Base-by-base conservation (phyloP, 1,140 invertebrate genomes). In the Tetragnatha versicolor region DNA sequence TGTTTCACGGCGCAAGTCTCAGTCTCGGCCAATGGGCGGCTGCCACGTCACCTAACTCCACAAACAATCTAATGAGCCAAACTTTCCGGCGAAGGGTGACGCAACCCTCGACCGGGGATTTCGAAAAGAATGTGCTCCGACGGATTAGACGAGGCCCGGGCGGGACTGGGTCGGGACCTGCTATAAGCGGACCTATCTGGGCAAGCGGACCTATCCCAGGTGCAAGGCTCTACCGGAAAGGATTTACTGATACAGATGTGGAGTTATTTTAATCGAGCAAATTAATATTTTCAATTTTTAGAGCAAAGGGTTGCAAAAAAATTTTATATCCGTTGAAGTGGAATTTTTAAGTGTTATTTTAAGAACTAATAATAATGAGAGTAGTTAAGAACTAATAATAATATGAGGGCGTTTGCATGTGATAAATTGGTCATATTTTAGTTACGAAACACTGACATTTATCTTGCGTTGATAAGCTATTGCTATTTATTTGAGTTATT, bases 81-180 rank as follows among this genome's bases (percentile, higher is more conserved):
- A 65, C 27, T 37, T 27, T 37, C 39, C 42, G 14, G 61, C 5
- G 42, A 65, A 65, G 27, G 39, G 12, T 65, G 60, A 61, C 60
- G 60, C 60, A 61, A 61, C 12, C 27, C 42, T 45, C 61, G 9
- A 39, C 61, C 61, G 37, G 61, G 61, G 37, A n/a, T 65, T 65
- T 65, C 25, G 61, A 65, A 65, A n/a, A n/a, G n/a, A n/a, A n/a
- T n/a, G n/a, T n/a, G 55, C 6, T 33, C 3, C 22, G 12, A 27
- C 39, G 42, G 27, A 65, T 10, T 27, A 65, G 29, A 39, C 14
- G n/a, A 27, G 17, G 3, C 60, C 22, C 60, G 58, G 12, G 9
- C 42, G 20, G 20, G 20, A 27, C 14, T 27, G 29, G 6, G 9
- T 14, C 14, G 3, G 22, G 14, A 27, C 22, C 22, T 22, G 9